These are phyloP conservation scores for Heliothis peltigera DNA, from an alignment of 2,888 invertebrate species.

Conservation along the genomic window DNA sequence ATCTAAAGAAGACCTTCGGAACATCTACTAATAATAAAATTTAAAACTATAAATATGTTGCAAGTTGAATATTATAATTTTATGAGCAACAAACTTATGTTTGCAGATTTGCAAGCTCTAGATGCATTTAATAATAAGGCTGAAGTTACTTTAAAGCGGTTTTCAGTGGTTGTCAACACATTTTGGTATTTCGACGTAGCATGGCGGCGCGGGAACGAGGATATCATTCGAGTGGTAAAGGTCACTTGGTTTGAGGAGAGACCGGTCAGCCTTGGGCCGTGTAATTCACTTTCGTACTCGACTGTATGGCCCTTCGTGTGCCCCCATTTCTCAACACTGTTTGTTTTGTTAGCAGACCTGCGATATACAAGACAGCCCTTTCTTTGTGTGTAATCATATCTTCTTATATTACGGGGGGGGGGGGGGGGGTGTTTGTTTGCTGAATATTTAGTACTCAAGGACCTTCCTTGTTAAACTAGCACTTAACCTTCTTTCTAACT, in stretches of 20 bases:
- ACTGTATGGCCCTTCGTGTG: constrained; percentile 84
- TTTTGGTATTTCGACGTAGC: constrained; percentile 78
- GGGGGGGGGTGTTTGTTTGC: constrained; percentile 54
- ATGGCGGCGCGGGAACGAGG: constrained; percentile 83
- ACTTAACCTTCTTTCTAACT: constrained; percentile 34
- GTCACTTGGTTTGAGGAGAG: constrained; percentile 87
- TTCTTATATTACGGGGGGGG: constrained; percentile 56
- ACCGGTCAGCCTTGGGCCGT: constrained; percentile 88
- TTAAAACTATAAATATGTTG: constrained; percentile 36
- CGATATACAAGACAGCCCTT: constrained; percentile 56
- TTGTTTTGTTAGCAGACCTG: constrained; percentile 77
- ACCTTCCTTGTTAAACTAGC: constrained; percentile 23
- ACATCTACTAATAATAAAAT: constrained; percentile 43
- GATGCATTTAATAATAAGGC: constrained; percentile 43
- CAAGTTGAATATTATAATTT: constrained; percentile 24
- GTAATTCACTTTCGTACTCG: constrained; percentile 87
- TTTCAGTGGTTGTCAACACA: constrained; percentile 62
- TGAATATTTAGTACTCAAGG: constrained; percentile 17
- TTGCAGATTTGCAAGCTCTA: constrained; percentile 39
- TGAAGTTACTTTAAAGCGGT: constrained; percentile 50
- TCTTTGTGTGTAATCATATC: constrained; percentile 57
- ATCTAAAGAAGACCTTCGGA: constrained; percentile 25
- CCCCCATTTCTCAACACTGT: constrained; percentile 85
- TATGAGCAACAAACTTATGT: constrained; percentile 33
- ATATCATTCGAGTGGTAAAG: constrained; percentile 86